Percentiles rank a stretch among this genome's conserved stretches.
These are phyloP conservation scores for Hoplostethus mediterraneus DNA, from an alignment of 2,797 vertebrate species.

Conservation along the genomic window DNA sequence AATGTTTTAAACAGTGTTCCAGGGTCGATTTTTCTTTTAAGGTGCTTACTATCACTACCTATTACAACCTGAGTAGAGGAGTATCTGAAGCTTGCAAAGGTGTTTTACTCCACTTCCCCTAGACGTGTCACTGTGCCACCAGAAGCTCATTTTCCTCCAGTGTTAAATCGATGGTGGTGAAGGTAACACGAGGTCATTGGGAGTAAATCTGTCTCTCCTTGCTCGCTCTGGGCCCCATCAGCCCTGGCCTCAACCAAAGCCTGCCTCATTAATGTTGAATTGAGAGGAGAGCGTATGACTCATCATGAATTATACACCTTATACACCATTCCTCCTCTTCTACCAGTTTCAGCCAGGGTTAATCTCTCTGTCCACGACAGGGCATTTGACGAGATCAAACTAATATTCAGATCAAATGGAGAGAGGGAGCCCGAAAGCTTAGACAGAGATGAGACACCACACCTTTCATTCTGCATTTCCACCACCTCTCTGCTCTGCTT, in stretches of 20 bases:
- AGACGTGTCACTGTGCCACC: neutral
- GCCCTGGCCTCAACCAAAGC: neutral
- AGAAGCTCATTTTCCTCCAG: constrained; percentile 15
- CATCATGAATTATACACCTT: constrained; percentile 51
- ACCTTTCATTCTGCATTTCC: neutral
- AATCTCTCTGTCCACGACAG: constrained; percentile 3
- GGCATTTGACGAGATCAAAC: constrained; percentile 25
- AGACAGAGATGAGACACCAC: neutral
- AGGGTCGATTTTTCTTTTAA: neutral
- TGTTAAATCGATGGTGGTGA: constrained; percentile 13
- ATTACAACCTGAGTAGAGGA: neutral
- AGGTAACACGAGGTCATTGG: constrained; percentile 35
- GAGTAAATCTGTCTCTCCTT: constrained; percentile 36
- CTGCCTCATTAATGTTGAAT: constrained; percentile 51
- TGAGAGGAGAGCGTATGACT: constrained; percentile 26
- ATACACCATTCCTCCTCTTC: constrained; percentile 5
- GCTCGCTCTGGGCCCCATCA: neutral
- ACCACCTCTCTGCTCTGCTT: constrained; percentile 4
- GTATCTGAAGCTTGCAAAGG: neutral
- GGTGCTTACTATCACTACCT: neutral
- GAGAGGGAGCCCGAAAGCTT: constrained; percentile 1
- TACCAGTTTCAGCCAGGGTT: constrained; percentile 8
- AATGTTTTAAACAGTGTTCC: too few species aligned
- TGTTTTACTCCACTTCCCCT: neutral
- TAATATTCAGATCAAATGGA: constrained; percentile 38